These are phyloP conservation scores for Strigamia crassipes DNA, from an alignment of 2,888 invertebrate species.

Conservation along the genomic window DNA sequence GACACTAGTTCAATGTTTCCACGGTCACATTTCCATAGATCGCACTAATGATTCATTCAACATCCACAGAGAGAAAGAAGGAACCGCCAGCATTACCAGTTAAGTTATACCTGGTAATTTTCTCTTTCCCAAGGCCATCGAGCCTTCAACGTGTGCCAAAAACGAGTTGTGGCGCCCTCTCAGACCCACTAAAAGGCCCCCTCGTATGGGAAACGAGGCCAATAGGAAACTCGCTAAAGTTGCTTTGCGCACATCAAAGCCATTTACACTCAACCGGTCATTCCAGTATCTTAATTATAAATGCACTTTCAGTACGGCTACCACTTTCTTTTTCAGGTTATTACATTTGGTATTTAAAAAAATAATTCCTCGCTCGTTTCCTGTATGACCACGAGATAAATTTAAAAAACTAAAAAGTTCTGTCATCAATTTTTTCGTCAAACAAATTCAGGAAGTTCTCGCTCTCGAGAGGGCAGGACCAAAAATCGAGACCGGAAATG, in stretches of 20 bases:
- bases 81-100: neutral
- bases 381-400: too few relatives aligned
- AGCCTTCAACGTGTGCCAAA: constrained; percentile 15
- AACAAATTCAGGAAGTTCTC: constrained; percentile 14
- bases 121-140: constrained; percentile 13
- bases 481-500: constrained; percentile 2
- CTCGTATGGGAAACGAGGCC: constrained; percentile 17
- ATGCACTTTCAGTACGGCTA: neutral
- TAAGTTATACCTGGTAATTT: constrained; percentile 23
- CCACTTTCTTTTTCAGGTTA: neutral
- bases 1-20: constrained; percentile 26
- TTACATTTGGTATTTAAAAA: neutral
- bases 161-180: constrained; percentile 31
- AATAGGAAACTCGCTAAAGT: constrained; percentile 20
- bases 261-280: neutral
- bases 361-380: neutral
- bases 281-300: neutral
- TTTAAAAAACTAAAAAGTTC: too few relatives aligned
- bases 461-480: neutral
- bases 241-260: neutral
- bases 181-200: constrained; percentile 13
- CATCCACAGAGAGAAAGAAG: neutral
- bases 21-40: constrained; percentile 32
- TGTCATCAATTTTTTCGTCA: constrained; percentile 13
- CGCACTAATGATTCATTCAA: neutral